Percentiles rank a stretch among this genome's conserved stretches.
Conservation (phyloP, 2,888 invertebrate species). For the Ceriagrion tenellum region DNA sequence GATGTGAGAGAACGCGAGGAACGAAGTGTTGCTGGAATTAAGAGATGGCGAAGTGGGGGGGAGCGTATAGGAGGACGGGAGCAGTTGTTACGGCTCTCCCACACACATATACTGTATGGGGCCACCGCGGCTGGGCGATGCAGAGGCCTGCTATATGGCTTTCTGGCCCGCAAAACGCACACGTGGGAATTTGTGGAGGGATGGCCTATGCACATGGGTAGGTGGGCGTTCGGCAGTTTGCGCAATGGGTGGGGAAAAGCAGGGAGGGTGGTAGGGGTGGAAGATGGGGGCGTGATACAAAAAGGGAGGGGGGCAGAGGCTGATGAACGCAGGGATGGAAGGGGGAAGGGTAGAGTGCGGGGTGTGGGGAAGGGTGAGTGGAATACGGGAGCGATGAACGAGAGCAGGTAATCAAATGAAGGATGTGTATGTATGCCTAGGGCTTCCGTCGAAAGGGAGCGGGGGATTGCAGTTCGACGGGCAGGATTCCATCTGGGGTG, state of each 20-base stretch:
- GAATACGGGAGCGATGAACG: conserved; percentile 21
- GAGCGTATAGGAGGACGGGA: background rate
- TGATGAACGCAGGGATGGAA: background rate
- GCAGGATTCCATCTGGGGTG: background rate
- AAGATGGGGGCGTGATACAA: background rate
- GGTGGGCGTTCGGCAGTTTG: background rate
- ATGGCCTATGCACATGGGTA: too few species aligned
- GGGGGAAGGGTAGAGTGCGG: background rate
- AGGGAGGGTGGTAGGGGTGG: background rate
- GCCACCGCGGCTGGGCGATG: background rate
- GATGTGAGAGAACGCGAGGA: background rate
- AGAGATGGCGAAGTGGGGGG: background rate
- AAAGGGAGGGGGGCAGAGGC: background rate
- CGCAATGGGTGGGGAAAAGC: background rate
- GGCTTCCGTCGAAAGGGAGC: background rate
- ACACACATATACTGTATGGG: background rate
- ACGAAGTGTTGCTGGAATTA: background rate
- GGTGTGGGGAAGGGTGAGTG: background rate
- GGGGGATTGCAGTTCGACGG: background rate
- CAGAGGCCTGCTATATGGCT: background rate
- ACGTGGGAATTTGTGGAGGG: background rate
- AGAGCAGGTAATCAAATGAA: background rate
- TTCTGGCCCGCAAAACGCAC: background rate
- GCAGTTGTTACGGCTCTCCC: background rate
- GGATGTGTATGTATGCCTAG: background rate